Evolutionary conservation across 2,797 vertebrate species (phyloP).

Genomic region (Setipinna tenuifilis): DNA sequence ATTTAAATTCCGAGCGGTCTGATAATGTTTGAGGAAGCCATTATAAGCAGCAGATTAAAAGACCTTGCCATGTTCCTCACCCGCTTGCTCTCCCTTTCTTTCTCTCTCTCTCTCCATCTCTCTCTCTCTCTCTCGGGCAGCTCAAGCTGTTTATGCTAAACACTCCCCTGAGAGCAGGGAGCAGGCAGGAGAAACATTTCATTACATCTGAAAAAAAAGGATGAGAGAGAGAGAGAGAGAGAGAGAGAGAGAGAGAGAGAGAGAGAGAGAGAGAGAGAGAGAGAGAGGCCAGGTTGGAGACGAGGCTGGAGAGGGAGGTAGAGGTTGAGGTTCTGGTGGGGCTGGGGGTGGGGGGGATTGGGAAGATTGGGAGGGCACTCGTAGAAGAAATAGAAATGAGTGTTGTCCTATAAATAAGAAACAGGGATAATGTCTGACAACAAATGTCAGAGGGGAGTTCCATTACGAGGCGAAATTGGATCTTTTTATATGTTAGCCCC

Average conservation of each 20-base stretch:
- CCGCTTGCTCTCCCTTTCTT: not conserved
- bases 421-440: constrained; percentile 49
- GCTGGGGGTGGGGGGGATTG: not conserved
- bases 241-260: not conserved
- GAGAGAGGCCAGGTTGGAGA: not conserved
- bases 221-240: not conserved
- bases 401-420: constrained; percentile 54
- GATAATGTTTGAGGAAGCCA: constrained; percentile 47
- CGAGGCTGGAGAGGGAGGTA: too few species aligned
- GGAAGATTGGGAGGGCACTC: not conserved
- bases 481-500: constrained; percentile 52
- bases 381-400: constrained; percentile 41
- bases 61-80: constrained; percentile 40
- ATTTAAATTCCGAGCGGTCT: constrained; percentile 46
- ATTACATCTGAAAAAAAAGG: not conserved
- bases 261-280: constrained; percentile 29
- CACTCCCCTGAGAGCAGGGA: constrained; percentile 44
- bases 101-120: too few species aligned
- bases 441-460: constrained; percentile 40
- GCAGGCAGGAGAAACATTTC: not conserved
- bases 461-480: constrained; percentile 55
- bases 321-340: not conserved
- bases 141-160: constrained; percentile 56
- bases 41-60: constrained; percentile 53
- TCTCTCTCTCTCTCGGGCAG: not conserved